Evolutionary conservation across 2,888 invertebrate species (phyloP).

Genomic region (Chorisops tibialis): DNA sequence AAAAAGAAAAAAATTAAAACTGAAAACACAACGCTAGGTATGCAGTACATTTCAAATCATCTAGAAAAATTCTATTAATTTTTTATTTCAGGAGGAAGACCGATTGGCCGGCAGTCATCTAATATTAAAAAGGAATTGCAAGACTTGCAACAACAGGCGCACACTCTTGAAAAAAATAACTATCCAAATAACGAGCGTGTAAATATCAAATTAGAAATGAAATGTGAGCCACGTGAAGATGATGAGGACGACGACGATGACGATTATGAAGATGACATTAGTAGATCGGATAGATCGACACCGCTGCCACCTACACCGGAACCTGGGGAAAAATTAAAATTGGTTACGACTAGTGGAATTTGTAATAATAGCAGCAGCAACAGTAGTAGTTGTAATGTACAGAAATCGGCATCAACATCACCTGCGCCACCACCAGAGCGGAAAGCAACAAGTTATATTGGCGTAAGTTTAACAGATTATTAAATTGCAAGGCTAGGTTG

Average conservation of each 20-base stretch:
- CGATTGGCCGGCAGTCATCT: constrained; percentile 25
- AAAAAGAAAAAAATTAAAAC: constrained; percentile 45
- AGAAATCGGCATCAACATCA: constrained; percentile 48
- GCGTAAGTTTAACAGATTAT: too few relatives aligned
- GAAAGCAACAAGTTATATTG: constrained; percentile 62
- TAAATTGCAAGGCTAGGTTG: too few relatives aligned
- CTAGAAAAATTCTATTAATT: not conserved
- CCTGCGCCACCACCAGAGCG: constrained; percentile 58
- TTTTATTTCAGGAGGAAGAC: constrained; percentile 18
- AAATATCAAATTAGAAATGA: constrained; percentile 48
- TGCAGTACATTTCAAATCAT: not conserved
- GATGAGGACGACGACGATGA: constrained; percentile 44
- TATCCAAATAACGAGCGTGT: constrained; percentile 35
- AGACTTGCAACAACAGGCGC: constrained; percentile 29
- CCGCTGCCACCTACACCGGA: constrained; percentile 35
- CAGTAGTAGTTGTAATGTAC: constrained; percentile 40
- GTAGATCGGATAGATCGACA: constrained; percentile 44
- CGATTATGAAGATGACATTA: constrained; percentile 35
- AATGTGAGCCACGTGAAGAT: constrained; percentile 20
- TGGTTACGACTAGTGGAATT: constrained; percentile 40
- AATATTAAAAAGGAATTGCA: constrained; percentile 37
- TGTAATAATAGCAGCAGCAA: constrained; percentile 42
- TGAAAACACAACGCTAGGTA: constrained; percentile 5
- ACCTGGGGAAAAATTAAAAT: constrained; percentile 24
- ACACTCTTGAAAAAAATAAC: constrained; percentile 26